phyloP scores from a whole-genome alignment of 2,888 invertebrate genomes.

The Yponomeuta evonymella region DNA sequence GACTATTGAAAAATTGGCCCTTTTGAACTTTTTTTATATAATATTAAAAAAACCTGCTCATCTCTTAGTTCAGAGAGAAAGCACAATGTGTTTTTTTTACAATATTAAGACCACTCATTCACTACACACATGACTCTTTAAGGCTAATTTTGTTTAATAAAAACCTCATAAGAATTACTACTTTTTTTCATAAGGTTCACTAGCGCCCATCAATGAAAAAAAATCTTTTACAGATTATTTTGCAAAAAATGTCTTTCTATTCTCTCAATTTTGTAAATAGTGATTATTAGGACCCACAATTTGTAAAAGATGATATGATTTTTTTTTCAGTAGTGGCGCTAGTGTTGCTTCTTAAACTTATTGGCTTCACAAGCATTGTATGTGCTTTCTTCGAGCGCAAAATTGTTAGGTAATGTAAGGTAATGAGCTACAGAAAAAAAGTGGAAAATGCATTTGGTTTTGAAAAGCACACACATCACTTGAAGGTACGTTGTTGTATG shows the following conservation, averaged over 20 bases:
- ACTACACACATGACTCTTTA: slow-evolving; percentile 8
- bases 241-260: too few species aligned
- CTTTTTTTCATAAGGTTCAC: background rate
- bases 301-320: too few species aligned
- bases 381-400: slow-evolving; percentile 1
- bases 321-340: too few species aligned
- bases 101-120: background rate
- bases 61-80: too few species aligned
- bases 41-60: too few species aligned
- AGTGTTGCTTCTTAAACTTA: too few species aligned
- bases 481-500: background rate
- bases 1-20: too few species aligned
- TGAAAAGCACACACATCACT: slow-evolving; percentile 12
- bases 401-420: background rate
- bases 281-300: too few species aligned
- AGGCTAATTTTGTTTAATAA: background rate
- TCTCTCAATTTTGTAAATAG: too few species aligned
- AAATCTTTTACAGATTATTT: too few species aligned
- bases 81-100: background rate
- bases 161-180: background rate
- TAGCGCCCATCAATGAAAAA: background rate
- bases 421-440: background rate
- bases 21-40: background rate
- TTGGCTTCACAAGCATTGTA: background rate
- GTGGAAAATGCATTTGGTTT: background rate